Evolutionary conservation across 2,797 vertebrate species (phyloP), one percentile per base, ranked within the genome.

Genomic region (Allobates femoralis): DNA sequence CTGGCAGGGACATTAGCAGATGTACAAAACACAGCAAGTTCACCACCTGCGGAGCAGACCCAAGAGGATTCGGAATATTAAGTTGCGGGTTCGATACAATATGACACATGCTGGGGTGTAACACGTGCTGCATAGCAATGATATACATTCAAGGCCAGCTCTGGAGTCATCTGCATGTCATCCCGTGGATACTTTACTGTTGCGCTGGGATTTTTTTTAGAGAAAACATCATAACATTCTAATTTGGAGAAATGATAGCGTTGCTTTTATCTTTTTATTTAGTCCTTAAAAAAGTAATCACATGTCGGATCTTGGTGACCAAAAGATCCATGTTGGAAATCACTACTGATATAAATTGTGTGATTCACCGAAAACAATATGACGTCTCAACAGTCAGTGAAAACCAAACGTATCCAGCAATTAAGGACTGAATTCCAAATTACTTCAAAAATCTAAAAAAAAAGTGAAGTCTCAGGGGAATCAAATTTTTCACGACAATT

Each of bases 21-120:
- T 86, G 85, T 46, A 76, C 28, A n/a, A 34, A 67, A 79, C 67
- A 26, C 67, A 41, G 53, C 67, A 71, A 64, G 75, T 79, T 85
- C 51, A 56, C 74, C 75, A 85, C 75, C 62, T 85, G 83, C 79
- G 75, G 74, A 85, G 75, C 14, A 4, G 46, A 30, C 60, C 83
- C 83, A 79, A 50, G 60, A 75, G 82, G 71, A 62, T 51, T 62
- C 12, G 23, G 81, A 83, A 83, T 83, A 83, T 83, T 83, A 83
- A 83, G 81, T 60, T 83, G 81, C 60, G 51, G 51, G 34, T 74
- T 73, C 51, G 56, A 83, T 58, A 83, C 66, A 83, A 83, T 46
- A 58, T 83, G 81, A 73, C 81, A 83, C 81, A 73, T 83, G 81
- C 67, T 83, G 81, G 50, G 37, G 55, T 6, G 30, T 67, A 41